phyloP scores from a whole-genome alignment of 2,797 vertebrate species.

The Anisognathus igniventris region DNA sequence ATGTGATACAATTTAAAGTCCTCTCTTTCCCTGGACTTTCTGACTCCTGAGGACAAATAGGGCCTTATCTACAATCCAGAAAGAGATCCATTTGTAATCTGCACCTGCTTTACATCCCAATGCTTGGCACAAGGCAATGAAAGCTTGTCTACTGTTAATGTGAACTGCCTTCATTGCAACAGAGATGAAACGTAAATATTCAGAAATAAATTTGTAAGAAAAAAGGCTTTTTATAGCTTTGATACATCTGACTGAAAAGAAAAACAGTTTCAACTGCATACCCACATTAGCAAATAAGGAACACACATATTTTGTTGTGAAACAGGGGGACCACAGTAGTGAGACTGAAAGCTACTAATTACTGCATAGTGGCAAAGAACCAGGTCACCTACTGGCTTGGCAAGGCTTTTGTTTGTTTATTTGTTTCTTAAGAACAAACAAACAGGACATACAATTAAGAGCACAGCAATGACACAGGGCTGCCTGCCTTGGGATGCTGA shows the following conservation, averaged over 20 bases:
- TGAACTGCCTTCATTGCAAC: neutral
- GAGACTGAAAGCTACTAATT: neutral
- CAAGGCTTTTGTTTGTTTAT: neutral
- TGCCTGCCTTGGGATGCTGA: constrained; percentile 9
- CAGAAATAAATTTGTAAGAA: neutral
- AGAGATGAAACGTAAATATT: neutral
- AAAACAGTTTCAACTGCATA: neutral
- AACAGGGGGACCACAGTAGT: neutral
- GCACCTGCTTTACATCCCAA: constrained; percentile 44
- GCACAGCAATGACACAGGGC: neutral
- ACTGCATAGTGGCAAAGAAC: constrained; percentile 8
- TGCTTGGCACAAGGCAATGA: constrained; percentile 34
- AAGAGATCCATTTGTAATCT: constrained; percentile 19
- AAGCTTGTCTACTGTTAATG: neutral
- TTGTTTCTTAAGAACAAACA: constrained; percentile 4
- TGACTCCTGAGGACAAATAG: constrained; percentile 30
- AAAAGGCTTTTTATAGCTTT: neutral
- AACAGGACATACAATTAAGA: constrained; percentile 31
- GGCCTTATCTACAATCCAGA: constrained; percentile 18
- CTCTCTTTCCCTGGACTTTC: constrained; percentile 15
- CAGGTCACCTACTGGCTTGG: constrained; percentile 41
- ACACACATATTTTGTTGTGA: neutral
- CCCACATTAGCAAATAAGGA: neutral
- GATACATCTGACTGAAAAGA: neutral
- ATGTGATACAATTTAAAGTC: constrained; percentile 5